Evolutionary conservation across 2,113 vertebrate species (phyloP), one percentile per base, ranked within the genome.

Genomic region (Gambusia affinis): DNA sequence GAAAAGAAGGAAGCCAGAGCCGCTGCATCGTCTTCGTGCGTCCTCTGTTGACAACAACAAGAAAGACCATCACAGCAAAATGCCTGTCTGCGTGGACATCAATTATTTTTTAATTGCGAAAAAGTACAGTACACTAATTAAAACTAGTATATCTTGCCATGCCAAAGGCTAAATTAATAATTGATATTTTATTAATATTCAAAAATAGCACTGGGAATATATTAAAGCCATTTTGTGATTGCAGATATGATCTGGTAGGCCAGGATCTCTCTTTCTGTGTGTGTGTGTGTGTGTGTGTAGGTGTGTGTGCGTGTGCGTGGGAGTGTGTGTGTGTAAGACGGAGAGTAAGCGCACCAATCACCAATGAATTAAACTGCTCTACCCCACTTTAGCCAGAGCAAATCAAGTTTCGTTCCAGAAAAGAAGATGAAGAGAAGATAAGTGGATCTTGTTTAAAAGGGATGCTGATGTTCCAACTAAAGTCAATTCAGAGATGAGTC

Each of bases 161-260:
- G 97, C 98, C 97, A 97, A 96, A 95, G 97, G 97, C 97, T 97
- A 99, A 96, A 99, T 98, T 97, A 99, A 99, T 98, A 96, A 99
- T 98, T 98, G 95, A 99, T 97, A 90, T 97, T 97, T 97, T 98
- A 99, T 99, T 99, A 98, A 99, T 98, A 99, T 99, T 99, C 96
- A 99, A 95, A 97, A 98, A 97, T 97, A 98, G 96, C 95, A 94
- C 95, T 96, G 97, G 96, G 97, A 98, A 98, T 98, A 96, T 97
- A 98, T 99, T 98, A 97, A 96, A 95, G 95, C 94, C 95, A 97
- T 98, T 97, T 96, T 96, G 96, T 95, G 94, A 94, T 94, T 96
- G 94, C 94, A 94, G 95, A 95, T 96, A 95, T 97, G 94, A 97
- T 96, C 94, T 94, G 94, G 27, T 68, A 73, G 73, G 57, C 27